phyloP scores from a whole-genome alignment of 35 echinoderm and acorn worm species.

The Ophiothrix spiculata region DNA sequence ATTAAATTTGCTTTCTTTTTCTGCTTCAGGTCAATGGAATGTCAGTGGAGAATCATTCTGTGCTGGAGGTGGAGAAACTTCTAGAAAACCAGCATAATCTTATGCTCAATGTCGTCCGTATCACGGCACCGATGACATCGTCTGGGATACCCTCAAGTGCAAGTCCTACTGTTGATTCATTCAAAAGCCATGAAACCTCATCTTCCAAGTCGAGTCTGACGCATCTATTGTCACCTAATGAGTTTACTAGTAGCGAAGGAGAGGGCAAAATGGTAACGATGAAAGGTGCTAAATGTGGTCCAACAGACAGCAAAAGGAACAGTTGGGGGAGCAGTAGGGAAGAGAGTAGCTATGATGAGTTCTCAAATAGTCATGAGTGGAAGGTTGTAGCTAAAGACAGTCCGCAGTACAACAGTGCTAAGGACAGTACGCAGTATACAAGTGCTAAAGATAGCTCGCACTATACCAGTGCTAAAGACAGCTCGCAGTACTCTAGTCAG shows the following conservation, averaged over 20 bases:
- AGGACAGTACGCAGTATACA: no score
- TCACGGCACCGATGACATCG: slow-evolving; percentile 33
- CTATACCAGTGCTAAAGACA: no score
- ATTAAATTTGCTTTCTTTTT: slow-evolving; percentile 19
- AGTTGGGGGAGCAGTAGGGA: background rate
- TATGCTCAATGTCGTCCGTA: slow-evolving; percentile 61
- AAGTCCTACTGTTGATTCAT: slow-evolving; percentile 82
- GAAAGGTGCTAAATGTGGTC: slow-evolving; percentile 11
- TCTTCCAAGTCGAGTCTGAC: slow-evolving; percentile 89
- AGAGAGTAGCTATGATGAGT: background rate
- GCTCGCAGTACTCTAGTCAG: background rate
- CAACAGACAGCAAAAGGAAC: slow-evolving; percentile 28
- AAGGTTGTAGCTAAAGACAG: background rate
- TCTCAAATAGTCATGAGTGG: background rate
- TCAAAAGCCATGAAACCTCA: slow-evolving; percentile 79
- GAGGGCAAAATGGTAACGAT: slow-evolving; percentile 24
- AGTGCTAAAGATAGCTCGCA: no score
- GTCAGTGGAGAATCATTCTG: slow-evolving; percentile 74
- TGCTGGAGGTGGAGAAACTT: slow-evolving; percentile 74
- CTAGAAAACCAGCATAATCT: slow-evolving; percentile 58
- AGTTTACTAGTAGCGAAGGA: slow-evolving; percentile 1
- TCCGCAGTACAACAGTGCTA: no score
- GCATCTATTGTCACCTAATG: slow-evolving; percentile 27
- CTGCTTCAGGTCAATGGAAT: slow-evolving; percentile 70
- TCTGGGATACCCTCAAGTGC: slow-evolving; percentile 61